Evolutionary conservation across 2,888 invertebrate genomes (phyloP), one percentile per base, ranked within the genome.

Genomic region (Eupithecia subfuscata): DNA sequence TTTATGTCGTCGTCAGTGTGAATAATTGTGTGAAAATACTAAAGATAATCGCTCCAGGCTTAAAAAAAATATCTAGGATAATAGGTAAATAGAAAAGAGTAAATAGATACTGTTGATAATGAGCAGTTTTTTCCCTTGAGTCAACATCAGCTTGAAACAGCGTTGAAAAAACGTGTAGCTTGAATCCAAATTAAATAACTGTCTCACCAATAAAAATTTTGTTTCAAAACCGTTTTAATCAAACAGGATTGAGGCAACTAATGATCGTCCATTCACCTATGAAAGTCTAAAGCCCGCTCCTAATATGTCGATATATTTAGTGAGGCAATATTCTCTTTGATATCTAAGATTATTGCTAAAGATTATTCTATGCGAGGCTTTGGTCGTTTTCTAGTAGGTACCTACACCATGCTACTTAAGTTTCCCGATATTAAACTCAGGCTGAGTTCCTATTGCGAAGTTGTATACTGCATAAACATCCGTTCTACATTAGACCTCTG

Each of bases 191-290:
- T 52, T 48, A 48, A 48, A 43, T 68, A 68, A 68, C 68, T 68
- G 68, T 68, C 25, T 16, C 11, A 14, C 43, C 43, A 45, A 68
- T 68, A 68, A 25, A 67, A n/a, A 16, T 22, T 63, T 63, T 16
- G 22, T 67, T 37, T 37, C 37, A 34, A 67, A 67, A 67, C 67
- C 4, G 67, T 12, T 67, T 40, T 22, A 67, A 68, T 68, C 22
- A 43, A 68, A 68, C 68, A 68, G 43, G 68, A 68, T 68, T 68
- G 40, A n/a, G 22, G n/a, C 25, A 68, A n/a, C 18, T 40, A 67
- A 43, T 43, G 6, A 14, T 40, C 68, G 68, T 67, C 22, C 67
- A 67, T 40, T 68, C 40, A 68, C 68, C 68, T 68, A 45, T n/a
- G 34, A 43, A 45, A 43, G 25, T n/a, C n/a, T 9, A 4, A 9